Percentiles rank a stretch among this genome's conserved stretches.
Conservation (phyloP, 2,113 vertebrate genomes). For the Isichthys henryi region DNA sequence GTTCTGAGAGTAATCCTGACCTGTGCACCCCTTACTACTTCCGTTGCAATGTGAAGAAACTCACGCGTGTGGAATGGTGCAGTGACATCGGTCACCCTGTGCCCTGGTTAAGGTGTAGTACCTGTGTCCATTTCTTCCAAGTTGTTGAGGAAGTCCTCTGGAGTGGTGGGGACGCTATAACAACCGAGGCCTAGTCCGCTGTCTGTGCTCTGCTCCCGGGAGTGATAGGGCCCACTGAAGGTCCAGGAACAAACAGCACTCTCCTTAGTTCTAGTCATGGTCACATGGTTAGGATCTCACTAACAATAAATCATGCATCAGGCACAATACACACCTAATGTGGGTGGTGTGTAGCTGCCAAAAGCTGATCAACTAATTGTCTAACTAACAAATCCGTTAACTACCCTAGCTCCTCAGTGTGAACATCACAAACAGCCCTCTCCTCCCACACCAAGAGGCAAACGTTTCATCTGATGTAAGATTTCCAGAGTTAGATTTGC, state of each 20-base stretch:
- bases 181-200: constrained; percentile 79
- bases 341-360: neutral
- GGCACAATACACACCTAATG: neutral
- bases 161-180: constrained; percentile 79
- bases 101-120: constrained; percentile 34
- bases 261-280: neutral
- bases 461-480: neutral
- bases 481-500: neutral
- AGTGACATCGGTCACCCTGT: neutral
- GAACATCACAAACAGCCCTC: neutral
- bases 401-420: neutral
- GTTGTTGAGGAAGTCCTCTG: constrained; percentile 81
- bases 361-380: neutral
- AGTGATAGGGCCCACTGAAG: constrained; percentile 76
- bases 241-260: constrained; percentile 20
- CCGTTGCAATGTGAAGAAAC: neutral
- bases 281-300: neutral
- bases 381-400: neutral
- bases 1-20: neutral
- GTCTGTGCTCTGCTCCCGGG: constrained; percentile 81
- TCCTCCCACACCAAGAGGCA: neutral
- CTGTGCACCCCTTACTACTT: neutral
- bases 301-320: neutral
- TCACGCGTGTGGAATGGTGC: neutral
- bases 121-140: constrained; percentile 90